Conservation (phyloP, 2,113 vertebrate genomes). For the Alethe diademata region DNA sequence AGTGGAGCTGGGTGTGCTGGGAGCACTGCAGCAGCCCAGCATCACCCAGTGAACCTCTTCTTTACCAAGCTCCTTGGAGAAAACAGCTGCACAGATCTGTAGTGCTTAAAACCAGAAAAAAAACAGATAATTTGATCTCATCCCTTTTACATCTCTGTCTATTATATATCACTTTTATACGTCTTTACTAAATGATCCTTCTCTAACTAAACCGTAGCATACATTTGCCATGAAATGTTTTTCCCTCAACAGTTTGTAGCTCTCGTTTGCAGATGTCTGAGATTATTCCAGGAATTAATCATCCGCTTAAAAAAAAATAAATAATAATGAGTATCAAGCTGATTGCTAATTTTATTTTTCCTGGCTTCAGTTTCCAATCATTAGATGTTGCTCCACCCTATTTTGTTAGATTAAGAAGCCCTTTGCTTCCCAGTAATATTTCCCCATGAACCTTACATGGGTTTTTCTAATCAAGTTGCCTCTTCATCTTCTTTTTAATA, state of each 20-base stretch:
- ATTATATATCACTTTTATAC: not conserved
- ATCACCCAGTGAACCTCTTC: not conserved
- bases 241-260: not conserved
- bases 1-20: not conserved
- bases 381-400: constrained; percentile 13
- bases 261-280: constrained; percentile 25
- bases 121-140: not conserved
- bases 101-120: not conserved
- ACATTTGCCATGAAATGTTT: not conserved
- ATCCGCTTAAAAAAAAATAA: not conserved
- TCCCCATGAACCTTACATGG: constrained; percentile 25
- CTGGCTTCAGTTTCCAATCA: constrained; percentile 45
- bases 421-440: constrained; percentile 18
- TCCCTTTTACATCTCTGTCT: not conserved
- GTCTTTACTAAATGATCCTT: not conserved
- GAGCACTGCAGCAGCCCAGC: not conserved
- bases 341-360: constrained; percentile 63
- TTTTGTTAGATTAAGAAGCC: constrained; percentile 43
- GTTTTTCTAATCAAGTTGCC: constrained; percentile 39
- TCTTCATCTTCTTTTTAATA: constrained; percentile 51
- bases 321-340: not conserved
- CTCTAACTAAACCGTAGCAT: not conserved
- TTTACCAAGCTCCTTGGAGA: not conserved
- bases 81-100: not conserved
- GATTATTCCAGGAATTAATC: constrained; percentile 22